Percentiles rank a stretch among this genome's conserved stretches.
phyloP scores from a whole-genome alignment of 2,797 vertebrate species.

The Lacerta viridis region DNA sequence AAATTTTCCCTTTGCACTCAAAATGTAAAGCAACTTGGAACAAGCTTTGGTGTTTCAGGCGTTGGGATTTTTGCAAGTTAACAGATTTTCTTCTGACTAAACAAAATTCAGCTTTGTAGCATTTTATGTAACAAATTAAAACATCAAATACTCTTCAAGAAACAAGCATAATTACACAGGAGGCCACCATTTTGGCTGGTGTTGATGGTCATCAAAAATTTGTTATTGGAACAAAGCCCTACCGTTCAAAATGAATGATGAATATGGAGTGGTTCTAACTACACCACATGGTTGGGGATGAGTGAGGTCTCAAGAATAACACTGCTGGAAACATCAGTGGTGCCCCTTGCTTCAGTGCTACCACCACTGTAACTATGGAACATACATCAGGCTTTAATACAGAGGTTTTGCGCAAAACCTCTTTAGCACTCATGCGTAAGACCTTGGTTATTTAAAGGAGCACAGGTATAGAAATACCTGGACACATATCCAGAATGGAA shows the following conservation, averaged over 20 bases:
- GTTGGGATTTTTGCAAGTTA: neutral
- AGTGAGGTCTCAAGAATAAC: neutral
- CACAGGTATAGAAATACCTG: too few species aligned
- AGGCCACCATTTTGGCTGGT: neutral
- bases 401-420: too few species aligned
- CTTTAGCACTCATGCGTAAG: too few species aligned
- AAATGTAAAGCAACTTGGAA: slow-evolving; percentile 55
- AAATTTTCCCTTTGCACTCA: slow-evolving; percentile 15
- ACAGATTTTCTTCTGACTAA: slow-evolving; percentile 27
- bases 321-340: neutral
- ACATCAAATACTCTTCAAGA: too few species aligned
- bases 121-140: slow-evolving; percentile 30
- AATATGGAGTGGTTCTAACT: neutral
- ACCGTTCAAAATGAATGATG: neutral
- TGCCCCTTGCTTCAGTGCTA: neutral
- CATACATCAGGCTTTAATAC: too few species aligned
- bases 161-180: neutral
- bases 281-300: neutral
- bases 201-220: neutral
- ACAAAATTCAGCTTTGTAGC: neutral
- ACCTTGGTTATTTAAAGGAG: too few species aligned
- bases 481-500: too few species aligned
- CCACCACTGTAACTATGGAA: too few species aligned
- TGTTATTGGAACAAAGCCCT: too few species aligned
- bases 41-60: slow-evolving; percentile 1